Conservation (phyloP, 2,888 invertebrate species). For the Tenthredo notha region DNA sequence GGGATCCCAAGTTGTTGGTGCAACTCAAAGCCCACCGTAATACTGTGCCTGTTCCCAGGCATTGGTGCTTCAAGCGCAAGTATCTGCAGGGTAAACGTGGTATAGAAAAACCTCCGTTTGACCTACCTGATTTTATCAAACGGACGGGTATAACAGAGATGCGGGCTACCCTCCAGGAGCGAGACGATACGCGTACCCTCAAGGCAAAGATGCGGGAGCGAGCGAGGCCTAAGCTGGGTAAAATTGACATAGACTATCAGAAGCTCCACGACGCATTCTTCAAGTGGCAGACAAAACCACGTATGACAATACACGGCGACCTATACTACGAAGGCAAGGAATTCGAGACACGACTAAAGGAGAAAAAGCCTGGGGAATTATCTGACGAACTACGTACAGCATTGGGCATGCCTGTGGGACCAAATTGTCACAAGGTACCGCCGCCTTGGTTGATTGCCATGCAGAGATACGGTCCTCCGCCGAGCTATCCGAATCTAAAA, state of each 20-base stretch:
- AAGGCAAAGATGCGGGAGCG: slow-evolving; percentile 99
- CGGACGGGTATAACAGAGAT: slow-evolving; percentile 99
- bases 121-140: slow-evolving; percentile 98
- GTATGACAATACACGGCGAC: slow-evolving; percentile 99
- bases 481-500: slow-evolving; percentile 98
- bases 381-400: slow-evolving; percentile 97
- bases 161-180: slow-evolving; percentile 98
- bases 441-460: slow-evolving; percentile 98
- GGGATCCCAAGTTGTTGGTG: slow-evolving; percentile 97
- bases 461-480: slow-evolving; percentile 99
- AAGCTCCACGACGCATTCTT: slow-evolving; percentile 99
- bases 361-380: slow-evolving; percentile 99
- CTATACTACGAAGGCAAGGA: slow-evolving; percentile 99
- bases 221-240: slow-evolving; percentile 97
- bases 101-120: slow-evolving; percentile 99
- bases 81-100: slow-evolving; percentile 98
- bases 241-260: slow-evolving; percentile 99
- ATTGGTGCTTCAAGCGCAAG: slow-evolving; percentile 99
- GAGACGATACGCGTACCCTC: slow-evolving; percentile 95
- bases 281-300: slow-evolving; percentile 99
- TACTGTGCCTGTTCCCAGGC: slow-evolving; percentile 98
- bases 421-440: slow-evolving; percentile 93
- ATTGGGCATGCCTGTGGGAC: slow-evolving; percentile 99
- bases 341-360: slow-evolving; percentile 97
- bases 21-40: slow-evolving; percentile 97